A percentile compares a stretch with the other conserved stretches of the same genome.
These are phyloP conservation scores for Arothron firmamentum DNA, from an alignment of 2,113 vertebrate species.

Conservation along the genomic window DNA sequence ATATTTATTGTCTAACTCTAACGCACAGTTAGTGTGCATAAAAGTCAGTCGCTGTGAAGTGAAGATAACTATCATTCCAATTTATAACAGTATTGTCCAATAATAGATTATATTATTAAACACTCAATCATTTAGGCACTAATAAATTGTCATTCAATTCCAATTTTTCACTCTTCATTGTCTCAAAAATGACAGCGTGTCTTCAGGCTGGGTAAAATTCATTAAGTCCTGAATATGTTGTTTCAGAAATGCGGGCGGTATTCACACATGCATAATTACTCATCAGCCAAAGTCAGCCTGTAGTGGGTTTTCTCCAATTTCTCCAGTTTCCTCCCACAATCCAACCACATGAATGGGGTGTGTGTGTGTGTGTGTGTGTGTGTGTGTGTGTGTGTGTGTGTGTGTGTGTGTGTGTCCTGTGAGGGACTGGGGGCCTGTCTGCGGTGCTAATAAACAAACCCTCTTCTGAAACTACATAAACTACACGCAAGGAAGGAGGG, in stretches of 20 bases:
- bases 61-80: too few species aligned
- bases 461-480: slow-evolving; percentile 68
- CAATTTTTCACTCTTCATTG: slow-evolving; percentile 22
- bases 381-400: too few species aligned
- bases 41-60: too few species aligned
- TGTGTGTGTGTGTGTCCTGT: too few species aligned
- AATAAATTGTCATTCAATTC: slow-evolving; percentile 18
- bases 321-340: too few species aligned
- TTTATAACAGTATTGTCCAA: too few species aligned
- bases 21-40: too few species aligned
- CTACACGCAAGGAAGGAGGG: slow-evolving; percentile 66
- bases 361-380: too few species aligned
- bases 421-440: not conserved
- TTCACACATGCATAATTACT: slow-evolving; percentile 2
- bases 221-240: slow-evolving; percentile 14
- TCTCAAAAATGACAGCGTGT: slow-evolving; percentile 3
- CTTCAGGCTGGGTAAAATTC: slow-evolving; percentile 26
- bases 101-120: slow-evolving; percentile 1
- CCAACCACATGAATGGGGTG: too few species aligned
- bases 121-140: slow-evolving; percentile 20
- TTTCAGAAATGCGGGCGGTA: slow-evolving; percentile 9
- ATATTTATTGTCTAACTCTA: too few species aligned
- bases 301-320: slow-evolving; percentile 11
- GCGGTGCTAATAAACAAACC: slow-evolving; percentile 61
- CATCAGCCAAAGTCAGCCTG: not conserved